Conservation (phyloP, 2,113 vertebrate species). For the Orcinus orca region DNA sequence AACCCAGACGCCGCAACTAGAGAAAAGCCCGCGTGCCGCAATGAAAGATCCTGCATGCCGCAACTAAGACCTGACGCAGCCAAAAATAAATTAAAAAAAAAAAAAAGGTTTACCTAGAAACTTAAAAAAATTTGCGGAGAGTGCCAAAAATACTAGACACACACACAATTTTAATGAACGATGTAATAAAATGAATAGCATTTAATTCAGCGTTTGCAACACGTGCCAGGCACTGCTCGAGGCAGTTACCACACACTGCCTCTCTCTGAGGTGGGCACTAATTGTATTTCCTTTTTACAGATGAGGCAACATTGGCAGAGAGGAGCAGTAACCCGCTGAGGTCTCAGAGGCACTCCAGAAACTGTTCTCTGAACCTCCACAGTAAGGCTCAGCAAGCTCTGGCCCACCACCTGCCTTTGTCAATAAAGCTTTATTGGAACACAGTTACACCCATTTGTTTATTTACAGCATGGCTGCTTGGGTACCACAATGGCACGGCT, state of each 20-base stretch:
- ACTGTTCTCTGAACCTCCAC: not conserved
- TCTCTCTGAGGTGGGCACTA: not conserved
- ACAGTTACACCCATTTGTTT: not conserved
- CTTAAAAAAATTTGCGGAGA: no score
- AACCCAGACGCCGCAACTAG: no score
- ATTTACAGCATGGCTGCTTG: accelerated
- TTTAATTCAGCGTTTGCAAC: accelerated
- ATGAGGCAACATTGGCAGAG: not conserved
- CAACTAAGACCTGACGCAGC: no score
- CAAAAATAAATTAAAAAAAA: no score
- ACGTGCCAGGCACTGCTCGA: not conserved
- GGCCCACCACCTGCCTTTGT: not conserved
- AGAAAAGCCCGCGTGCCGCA: no score
- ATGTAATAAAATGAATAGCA: not conserved
- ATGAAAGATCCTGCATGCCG: no score
- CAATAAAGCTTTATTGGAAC: not conserved
- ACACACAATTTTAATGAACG: not conserved
- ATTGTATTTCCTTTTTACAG: not conserved
- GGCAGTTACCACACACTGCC: accelerated
- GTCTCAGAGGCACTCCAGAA: not conserved
- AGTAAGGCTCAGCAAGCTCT: not conserved
- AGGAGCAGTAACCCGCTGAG: not conserved
- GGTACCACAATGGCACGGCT: accelerated
- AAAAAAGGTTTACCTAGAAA: no score
- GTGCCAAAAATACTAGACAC: not conserved